Percentiles rank a stretch among this genome's conserved stretches.
Evolutionary conservation across 2,888 invertebrate genomes (phyloP).

Genomic region (Polyploca ridens): DNA sequence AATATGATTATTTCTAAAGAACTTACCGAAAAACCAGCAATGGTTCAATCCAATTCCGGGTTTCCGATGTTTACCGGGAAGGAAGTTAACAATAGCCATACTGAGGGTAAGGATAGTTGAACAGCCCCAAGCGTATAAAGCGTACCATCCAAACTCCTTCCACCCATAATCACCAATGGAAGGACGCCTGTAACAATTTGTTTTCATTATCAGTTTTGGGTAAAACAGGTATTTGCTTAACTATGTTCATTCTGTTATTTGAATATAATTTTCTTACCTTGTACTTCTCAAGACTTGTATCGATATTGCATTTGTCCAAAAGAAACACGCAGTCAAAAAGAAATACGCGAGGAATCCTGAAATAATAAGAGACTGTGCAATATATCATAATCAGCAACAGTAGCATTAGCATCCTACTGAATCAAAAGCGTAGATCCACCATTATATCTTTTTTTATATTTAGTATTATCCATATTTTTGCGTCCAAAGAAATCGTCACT

Average conservation of each 20-base stretch:
- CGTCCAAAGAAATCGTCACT: no score
- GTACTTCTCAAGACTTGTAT: slow-evolving; percentile 87
- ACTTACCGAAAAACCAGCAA: slow-evolving; percentile 88
- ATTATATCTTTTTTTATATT: no score
- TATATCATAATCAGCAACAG: neutral
- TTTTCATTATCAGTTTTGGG: no score
- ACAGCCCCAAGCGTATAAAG: slow-evolving; percentile 84
- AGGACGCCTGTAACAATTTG: slow-evolving; percentile 52
- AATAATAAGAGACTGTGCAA: slow-evolving; percentile 29
- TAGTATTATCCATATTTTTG: no score
- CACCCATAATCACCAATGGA: slow-evolving; percentile 81
- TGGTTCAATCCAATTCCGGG: slow-evolving; percentile 84
- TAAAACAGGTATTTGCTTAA: no score
- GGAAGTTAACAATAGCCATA: slow-evolving; percentile 80
- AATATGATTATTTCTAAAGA: no score
- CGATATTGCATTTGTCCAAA: slow-evolving; percentile 88
- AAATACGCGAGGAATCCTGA: slow-evolving; percentile 84
- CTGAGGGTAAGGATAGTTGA: slow-evolving; percentile 79
- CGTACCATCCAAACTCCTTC: slow-evolving; percentile 80
- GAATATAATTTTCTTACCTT: slow-evolving; percentile 85
- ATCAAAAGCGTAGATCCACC: no score
- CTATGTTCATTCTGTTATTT: no score
- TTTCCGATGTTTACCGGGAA: slow-evolving; percentile 76
- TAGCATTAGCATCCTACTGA: no score
- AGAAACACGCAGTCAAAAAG: slow-evolving; percentile 86